phyloP scores from a whole-genome alignment of 2,113 vertebrate genomes.

The Halcyon malimbica region DNA sequence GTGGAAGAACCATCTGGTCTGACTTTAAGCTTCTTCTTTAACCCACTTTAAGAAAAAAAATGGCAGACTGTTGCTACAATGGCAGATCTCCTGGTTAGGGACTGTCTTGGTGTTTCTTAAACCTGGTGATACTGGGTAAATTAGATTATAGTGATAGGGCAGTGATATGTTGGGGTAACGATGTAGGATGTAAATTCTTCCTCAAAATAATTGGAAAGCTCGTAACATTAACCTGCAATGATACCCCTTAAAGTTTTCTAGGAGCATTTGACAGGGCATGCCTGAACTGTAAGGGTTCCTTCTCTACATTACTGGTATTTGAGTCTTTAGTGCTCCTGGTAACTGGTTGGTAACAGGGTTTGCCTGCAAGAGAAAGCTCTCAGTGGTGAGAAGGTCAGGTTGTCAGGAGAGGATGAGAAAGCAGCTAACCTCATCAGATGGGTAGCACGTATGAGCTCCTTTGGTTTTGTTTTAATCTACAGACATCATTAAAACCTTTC shows the following conservation, averaged over 20 bases:
- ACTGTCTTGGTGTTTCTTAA: not conserved
- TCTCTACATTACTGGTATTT: not conserved
- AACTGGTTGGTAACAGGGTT: not conserved
- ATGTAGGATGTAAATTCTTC: not conserved
- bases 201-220: not conserved
- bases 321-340: not conserved
- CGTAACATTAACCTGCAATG: not conserved
- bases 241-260: not conserved
- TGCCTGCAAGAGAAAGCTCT: not conserved
- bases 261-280: not conserved
- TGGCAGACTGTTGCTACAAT: not conserved
- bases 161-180: not conserved
- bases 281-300: not conserved
- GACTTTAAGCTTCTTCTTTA: not conserved
- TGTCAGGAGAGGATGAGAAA: not conserved
- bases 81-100: not conserved
- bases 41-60: not conserved
- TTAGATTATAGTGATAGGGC: not conserved
- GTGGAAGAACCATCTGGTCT: not conserved
- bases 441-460: not conserved
- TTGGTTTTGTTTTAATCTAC: not conserved
- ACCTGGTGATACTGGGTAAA: not conserved
- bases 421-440: not conserved
- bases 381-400: not conserved
- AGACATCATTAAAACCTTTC: not conserved